phyloP scores from a whole-genome alignment of 2,113 vertebrate species.

The Catharus bicknelli region DNA sequence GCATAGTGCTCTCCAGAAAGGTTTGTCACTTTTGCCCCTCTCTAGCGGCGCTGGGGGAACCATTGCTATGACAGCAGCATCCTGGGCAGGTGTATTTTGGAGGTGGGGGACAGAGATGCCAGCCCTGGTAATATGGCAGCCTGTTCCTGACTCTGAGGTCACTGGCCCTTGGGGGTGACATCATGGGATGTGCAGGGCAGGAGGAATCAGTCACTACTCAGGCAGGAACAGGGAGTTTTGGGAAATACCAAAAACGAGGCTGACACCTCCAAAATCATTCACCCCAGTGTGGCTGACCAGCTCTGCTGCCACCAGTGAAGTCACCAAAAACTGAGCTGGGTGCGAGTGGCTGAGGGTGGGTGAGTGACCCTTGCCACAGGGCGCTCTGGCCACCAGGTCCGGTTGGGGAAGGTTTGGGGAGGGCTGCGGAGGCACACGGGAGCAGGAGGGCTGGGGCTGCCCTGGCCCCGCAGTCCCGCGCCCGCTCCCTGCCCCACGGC shows the following conservation, averaged over 20 bases:
- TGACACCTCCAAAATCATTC: neutral
- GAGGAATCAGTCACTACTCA: neutral
- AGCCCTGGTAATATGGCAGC: neutral
- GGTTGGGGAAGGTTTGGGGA: neutral
- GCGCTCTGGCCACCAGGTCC: neutral
- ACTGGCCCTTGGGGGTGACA: neutral
- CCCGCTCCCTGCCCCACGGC: conserved; percentile 29
- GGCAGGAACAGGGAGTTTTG: neutral
- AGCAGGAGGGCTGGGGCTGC: neutral
- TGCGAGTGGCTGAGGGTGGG: fast-evolving
- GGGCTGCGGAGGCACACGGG: fast-evolving
- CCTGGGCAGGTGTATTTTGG: neutral
- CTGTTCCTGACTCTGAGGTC: neutral
- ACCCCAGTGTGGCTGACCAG: neutral
- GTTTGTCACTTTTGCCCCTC: fast-evolving
- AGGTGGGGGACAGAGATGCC: neutral
- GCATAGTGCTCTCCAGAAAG: fast-evolving
- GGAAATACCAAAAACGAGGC: neutral
- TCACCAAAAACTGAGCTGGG: neutral
- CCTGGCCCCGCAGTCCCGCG: neutral
- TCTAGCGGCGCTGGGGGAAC: neutral
- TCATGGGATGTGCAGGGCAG: neutral
- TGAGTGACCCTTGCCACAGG: neutral
- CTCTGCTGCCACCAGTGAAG: neutral
- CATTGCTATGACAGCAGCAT: neutral